These are phyloP conservation scores for Podilymbus podiceps DNA, from an alignment of 2,113 vertebrate genomes.

Conservation along the genomic window DNA sequence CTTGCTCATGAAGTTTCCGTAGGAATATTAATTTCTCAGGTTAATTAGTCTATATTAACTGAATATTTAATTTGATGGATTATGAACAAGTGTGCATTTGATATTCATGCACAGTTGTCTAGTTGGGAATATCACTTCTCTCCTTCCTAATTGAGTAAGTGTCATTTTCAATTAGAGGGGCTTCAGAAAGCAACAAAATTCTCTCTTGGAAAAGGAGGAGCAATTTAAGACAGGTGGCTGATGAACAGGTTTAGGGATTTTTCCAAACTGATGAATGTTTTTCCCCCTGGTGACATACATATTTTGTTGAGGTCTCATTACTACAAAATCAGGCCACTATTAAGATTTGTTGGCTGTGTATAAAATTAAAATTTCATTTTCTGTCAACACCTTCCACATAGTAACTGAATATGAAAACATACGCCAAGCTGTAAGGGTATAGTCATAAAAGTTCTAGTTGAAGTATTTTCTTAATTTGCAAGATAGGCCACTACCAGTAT, in stretches of 20 bases:
- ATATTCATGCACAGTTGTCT: conserved; percentile 63
- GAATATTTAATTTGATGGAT: conserved; percentile 55
- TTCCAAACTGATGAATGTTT: conserved; percentile 65
- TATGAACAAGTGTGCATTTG: conserved; percentile 48
- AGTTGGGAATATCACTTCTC: conserved; percentile 43
- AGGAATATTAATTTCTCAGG: conserved; percentile 51
- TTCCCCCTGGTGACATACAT: conserved; percentile 43
- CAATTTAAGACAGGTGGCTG: conserved; percentile 64
- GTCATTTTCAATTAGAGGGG: conserved; percentile 40
- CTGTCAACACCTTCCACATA: conserved; percentile 65
- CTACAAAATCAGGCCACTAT: conserved; percentile 63
- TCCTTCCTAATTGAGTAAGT: conserved; percentile 13
- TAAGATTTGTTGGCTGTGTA: conserved; percentile 66
- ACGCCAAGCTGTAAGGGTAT: conserved; percentile 34
- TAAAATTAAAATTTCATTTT: conserved; percentile 68
- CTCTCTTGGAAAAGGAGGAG: conserved; percentile 42
- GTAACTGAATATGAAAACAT: conserved; percentile 59
- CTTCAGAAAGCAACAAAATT: conserved; percentile 37
- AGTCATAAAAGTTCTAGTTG: background rate
- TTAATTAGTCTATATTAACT: conserved; percentile 51
- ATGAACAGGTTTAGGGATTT: conserved; percentile 68
- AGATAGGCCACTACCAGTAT: background rate
- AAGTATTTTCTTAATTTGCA: conserved; percentile 1
- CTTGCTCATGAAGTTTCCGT: background rate
- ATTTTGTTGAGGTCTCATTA: conserved; percentile 66